phyloP scores from a whole-genome alignment of 2,888 invertebrate genomes.

The Chrysomela aeneicollis region DNA sequence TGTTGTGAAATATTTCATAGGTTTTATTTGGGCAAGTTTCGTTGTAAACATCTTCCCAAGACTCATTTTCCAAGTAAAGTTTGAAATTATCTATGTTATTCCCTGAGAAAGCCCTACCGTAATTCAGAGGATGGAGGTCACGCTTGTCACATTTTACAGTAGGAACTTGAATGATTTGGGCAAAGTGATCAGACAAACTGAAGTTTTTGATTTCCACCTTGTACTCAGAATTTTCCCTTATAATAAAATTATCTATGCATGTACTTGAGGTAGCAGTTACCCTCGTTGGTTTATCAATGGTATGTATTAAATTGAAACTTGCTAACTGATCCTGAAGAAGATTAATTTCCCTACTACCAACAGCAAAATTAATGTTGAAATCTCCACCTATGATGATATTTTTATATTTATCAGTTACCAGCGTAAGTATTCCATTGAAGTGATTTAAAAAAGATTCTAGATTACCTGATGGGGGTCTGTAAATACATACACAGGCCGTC shows the following conservation, averaged over 20 bases:
- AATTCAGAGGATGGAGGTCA: too few relatives aligned
- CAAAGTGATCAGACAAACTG: background rate
- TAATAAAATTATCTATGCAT: slow-evolving; percentile 4
- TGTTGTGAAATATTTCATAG: too few relatives aligned
- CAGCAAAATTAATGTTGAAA: slow-evolving; percentile 4
- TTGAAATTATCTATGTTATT: too few relatives aligned
- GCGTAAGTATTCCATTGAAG: background rate
- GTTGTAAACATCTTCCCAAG: too few relatives aligned
- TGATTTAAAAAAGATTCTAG: background rate
- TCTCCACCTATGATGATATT: slow-evolving; percentile 6
- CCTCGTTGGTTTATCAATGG: background rate
- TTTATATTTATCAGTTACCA: background rate
- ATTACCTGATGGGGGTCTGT: background rate
- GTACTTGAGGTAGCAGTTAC: slow-evolving; percentile 7
- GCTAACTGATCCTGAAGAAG: background rate
- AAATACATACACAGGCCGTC: slow-evolving; percentile 1
- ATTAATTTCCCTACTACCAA: slow-evolving; percentile 2
- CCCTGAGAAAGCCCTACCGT: too few relatives aligned
- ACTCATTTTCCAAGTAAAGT: too few relatives aligned
- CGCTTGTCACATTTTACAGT: too few relatives aligned
- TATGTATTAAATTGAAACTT: slow-evolving; percentile 3
- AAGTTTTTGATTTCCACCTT: background rate
- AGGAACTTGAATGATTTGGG: too few relatives aligned
- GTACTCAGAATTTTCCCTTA: background rate
- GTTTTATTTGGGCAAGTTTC: too few relatives aligned